Evolutionary conservation across 2,888 invertebrate genomes (phyloP).

Genomic region (Endomychus coccineus): DNA sequence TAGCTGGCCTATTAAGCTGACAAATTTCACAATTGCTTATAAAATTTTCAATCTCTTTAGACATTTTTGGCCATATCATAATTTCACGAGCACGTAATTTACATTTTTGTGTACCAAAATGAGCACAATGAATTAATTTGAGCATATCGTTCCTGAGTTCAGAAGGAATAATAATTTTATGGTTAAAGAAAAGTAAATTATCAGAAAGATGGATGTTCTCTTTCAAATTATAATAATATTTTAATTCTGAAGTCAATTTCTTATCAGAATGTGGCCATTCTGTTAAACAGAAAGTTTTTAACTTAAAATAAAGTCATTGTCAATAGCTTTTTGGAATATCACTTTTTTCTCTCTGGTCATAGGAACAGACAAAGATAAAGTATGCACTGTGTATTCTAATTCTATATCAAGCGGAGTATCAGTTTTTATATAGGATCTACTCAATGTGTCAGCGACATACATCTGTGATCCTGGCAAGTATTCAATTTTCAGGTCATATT

Average conservation of each 20-base stretch:
- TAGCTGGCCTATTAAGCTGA: slow-evolving; percentile 7
- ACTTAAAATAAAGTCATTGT: slow-evolving; percentile 2
- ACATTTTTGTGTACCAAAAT: slow-evolving; percentile 13
- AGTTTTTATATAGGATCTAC: slow-evolving; percentile 15
- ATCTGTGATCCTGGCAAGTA: slow-evolving; percentile 17
- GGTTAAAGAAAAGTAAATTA: slow-evolving; percentile 2
- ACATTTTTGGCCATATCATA: slow-evolving; percentile 21
- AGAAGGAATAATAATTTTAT: slow-evolving; percentile 7
- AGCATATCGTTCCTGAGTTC: slow-evolving; percentile 7
- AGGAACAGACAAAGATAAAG: slow-evolving; percentile 13
- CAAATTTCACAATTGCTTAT: slow-evolving; percentile 13
- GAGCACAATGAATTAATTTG: slow-evolving; percentile 9
- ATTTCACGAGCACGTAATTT: slow-evolving; percentile 17
- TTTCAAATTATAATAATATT: slow-evolving; percentile 3
- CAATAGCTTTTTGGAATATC: background rate
- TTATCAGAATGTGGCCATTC: slow-evolving; percentile 1
- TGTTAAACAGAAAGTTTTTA: slow-evolving; percentile 3
- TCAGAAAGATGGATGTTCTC: slow-evolving; percentile 3
- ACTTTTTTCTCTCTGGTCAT: slow-evolving; percentile 11
- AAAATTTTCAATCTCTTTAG: slow-evolving; percentile 20
- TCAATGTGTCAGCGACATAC: slow-evolving; percentile 16
- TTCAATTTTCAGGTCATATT: slow-evolving; percentile 2
- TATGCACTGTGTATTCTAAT: slow-evolving; percentile 14
- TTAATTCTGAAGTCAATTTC: background rate
- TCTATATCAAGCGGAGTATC: slow-evolving; percentile 12